Evolutionary conservation across 2,113 vertebrate species (phyloP), one percentile per base, ranked within the genome.

Genomic region (Pseudorhombus dupliciocellatus): DNA sequence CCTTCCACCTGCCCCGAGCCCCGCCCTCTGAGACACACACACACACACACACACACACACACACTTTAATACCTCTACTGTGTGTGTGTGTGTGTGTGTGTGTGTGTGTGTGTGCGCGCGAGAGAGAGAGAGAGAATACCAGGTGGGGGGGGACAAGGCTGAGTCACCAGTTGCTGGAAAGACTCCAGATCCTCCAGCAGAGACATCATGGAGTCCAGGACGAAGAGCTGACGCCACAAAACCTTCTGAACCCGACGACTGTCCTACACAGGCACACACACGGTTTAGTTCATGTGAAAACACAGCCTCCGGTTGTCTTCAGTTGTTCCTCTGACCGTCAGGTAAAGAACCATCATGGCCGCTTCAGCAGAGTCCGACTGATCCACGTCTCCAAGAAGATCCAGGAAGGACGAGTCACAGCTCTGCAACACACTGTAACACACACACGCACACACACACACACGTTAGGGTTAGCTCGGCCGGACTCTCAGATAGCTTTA

Each of bases 171-270:
- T 58, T 91, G 76, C 69, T 81, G 84, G 55, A 83, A 70, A 64
- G 90, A 90, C 56, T 91, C 75, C 51, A 85, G 60, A 37, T 66
- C 81, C 60, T 90, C 89, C 74, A 94, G 55, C 2, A 92, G 60
- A 5, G 85, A 81, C 80, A 93, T 75, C 88, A 93, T 89, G 7
- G 88, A 86, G 74, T 92, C 89, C 70, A 93, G 63, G 34, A 89
- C 87, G 59, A 83, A 90, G 34, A 92, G 83, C 88, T 93, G 92
- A 48, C 88, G 84, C 75, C 81, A 89, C 77, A 92, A 75, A 58
- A 93, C 73, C 72, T 93, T 93, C 85, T 92, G 91, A 46, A 93
- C 88, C 9, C 89, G 74, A 4, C 92, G 88, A 54, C 89, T 87
- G 63, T 91, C 92, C 93, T 93, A 46, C 18, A 81, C 14, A 62